Percentiles rank a stretch among this genome's conserved stretches.
Evolutionary conservation across 1,140 invertebrate genomes (phyloP).

Genomic region (Drosophila guanche): DNA sequence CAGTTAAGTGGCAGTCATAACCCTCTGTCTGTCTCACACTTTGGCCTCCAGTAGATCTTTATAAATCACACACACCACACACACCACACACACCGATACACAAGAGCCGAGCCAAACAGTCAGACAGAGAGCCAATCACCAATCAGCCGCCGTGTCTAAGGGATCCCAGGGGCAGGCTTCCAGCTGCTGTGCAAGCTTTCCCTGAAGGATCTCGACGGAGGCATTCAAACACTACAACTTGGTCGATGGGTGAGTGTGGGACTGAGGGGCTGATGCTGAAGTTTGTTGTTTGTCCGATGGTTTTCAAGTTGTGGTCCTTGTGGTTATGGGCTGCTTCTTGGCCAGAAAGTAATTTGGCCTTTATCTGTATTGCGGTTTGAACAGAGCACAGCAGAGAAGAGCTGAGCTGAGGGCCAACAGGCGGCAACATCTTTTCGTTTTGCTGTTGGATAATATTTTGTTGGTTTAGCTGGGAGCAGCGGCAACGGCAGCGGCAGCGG

Average conservation of each 20-base stretch:
- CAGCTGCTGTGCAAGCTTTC: conserved; percentile 32
- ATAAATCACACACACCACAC: not conserved
- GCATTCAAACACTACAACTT: conserved; percentile 54
- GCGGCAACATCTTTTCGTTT: conserved; percentile 27
- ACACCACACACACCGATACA: not conserved
- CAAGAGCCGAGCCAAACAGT: conserved; percentile 9
- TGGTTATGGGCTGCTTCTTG: conserved; percentile 68
- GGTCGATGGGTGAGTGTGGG: conserved; percentile 25
- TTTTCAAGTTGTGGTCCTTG: conserved; percentile 64
- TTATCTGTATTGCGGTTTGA: conserved; percentile 80
- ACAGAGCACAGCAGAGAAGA: conserved; percentile 24
- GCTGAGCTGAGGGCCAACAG: conserved; percentile 24
- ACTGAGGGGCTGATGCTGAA: conserved; percentile 31
- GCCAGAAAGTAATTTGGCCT: conserved; percentile 80
- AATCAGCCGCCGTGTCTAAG: too few relatives aligned
- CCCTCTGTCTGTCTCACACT: too few relatives aligned
- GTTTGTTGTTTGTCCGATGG: conserved; percentile 61
- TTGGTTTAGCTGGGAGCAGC: conserved; percentile 35
- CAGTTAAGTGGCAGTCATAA: too few relatives aligned
- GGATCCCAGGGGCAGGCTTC: conserved; percentile 18
- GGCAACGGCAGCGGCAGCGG: too few relatives aligned
- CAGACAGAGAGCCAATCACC: conserved; percentile 17
- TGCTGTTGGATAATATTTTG: conserved; percentile 55
- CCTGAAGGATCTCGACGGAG: conserved; percentile 61
- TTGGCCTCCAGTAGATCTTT: too few relatives aligned